A percentile compares a stretch with the other conserved stretches of the same genome.
phyloP scores from a whole-genome alignment of 2,113 vertebrate species.

The Phocoena phocoena region DNA sequence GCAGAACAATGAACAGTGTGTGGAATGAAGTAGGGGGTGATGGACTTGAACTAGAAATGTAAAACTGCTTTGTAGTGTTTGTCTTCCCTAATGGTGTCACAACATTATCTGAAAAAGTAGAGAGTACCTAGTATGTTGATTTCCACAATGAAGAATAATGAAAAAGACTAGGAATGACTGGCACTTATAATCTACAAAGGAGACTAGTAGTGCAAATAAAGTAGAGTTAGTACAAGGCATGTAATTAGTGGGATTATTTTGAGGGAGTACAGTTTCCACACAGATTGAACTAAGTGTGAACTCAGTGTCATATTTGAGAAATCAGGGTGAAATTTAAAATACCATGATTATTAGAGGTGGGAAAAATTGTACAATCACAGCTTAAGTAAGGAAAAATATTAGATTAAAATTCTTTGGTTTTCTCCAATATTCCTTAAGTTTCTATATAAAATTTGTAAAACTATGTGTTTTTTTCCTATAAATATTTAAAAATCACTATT shows the following conservation, averaged over 20 bases:
- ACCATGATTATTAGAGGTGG: not conserved
- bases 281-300: not conserved
- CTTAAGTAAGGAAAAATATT: not conserved
- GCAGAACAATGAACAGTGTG: too few relatives aligned
- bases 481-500: not conserved
- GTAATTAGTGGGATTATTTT: not conserved
- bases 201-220: not conserved
- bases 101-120: not conserved
- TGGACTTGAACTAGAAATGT: not conserved
- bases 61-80: not conserved
- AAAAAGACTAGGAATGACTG: not conserved
- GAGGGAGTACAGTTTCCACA: not conserved
- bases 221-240: not conserved
- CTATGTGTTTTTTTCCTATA: not conserved
- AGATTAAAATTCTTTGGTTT: not conserved
- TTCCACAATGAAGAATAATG: not conserved
- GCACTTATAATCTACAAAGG: not conserved
- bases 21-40: not conserved
- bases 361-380: not conserved
- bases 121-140: not conserved
- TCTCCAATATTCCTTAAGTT: not conserved
- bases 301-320: conserved; percentile 15
- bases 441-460: not conserved
- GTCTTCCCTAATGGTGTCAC: not conserved
- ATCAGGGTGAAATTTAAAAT: not conserved